phyloP scores from a whole-genome alignment of 2,113 vertebrate genomes.

The Ammodytes dubius region DNA sequence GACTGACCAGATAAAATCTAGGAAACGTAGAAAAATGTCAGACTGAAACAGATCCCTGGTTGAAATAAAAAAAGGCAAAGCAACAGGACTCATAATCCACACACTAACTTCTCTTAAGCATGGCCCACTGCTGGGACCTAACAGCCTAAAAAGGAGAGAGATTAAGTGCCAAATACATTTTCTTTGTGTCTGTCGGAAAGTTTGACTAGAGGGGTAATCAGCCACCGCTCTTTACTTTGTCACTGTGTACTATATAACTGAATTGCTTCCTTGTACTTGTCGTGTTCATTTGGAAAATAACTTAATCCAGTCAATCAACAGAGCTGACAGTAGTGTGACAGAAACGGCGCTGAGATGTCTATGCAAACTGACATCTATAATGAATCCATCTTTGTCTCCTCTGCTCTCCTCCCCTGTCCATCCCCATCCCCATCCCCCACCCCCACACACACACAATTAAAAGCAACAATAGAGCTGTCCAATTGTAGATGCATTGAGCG shows the following conservation, averaged over 20 bases:
- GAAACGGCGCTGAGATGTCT: conserved; percentile 24
- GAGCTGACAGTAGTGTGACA: conserved; percentile 32
- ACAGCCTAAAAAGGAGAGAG: background rate
- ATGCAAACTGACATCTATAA: conserved; percentile 48
- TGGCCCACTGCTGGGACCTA: background rate
- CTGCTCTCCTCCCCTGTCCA: background rate
- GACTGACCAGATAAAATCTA: background rate
- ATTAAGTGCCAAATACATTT: background rate
- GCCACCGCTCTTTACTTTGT: background rate
- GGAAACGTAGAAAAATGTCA: background rate
- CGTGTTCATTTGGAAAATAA: conserved; percentile 32
- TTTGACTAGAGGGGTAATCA: background rate
- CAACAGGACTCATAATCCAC: background rate
- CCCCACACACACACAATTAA: conserved; percentile 58
- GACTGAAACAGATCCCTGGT: background rate
- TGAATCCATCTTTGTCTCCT: conserved; percentile 51
- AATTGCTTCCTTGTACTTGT: conserved; percentile 5
- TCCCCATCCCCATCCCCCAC: conserved; percentile 43
- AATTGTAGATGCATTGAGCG: conserved; percentile 30
- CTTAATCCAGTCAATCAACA: conserved; percentile 10
- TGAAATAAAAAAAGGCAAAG: background rate
- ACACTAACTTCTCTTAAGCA: background rate
- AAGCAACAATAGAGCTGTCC: conserved; percentile 57
- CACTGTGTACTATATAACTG: background rate
- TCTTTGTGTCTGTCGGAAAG: background rate